Conservation (phyloP, 2,888 invertebrate species). For the Cephus spinipes region DNA sequence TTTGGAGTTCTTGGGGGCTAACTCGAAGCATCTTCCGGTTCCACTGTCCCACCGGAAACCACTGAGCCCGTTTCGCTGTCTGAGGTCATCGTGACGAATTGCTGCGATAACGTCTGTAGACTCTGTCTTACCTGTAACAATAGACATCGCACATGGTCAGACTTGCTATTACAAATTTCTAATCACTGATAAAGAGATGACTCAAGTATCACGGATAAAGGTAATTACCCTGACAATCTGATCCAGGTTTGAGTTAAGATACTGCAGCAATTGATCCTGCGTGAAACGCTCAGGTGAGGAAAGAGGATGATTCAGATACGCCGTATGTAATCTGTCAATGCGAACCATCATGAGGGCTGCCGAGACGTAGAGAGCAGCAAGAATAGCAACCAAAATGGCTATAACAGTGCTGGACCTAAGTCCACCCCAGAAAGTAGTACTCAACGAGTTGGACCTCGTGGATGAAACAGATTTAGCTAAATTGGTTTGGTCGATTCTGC, state of each 20-base stretch:
- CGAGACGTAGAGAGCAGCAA: constrained; percentile 59
- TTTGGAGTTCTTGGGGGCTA: constrained; percentile 48
- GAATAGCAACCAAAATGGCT: constrained; percentile 53
- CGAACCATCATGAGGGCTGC: constrained; percentile 62
- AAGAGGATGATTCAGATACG: constrained; percentile 60
- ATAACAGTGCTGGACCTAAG: constrained; percentile 53
- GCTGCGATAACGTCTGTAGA: constrained; percentile 81
- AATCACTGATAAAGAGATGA: not conserved
- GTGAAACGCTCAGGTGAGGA: constrained; percentile 60
- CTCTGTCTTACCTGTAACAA: constrained; percentile 80
- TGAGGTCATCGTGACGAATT: constrained; percentile 55
- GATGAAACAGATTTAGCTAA: constrained; percentile 24
- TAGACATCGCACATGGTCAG: not conserved
- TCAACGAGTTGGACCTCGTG: not conserved
- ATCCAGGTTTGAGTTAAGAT: constrained; percentile 80
- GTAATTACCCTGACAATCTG: constrained; percentile 81
- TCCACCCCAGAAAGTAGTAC: constrained; percentile 23
- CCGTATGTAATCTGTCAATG: constrained; percentile 59
- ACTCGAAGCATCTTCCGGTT: constrained; percentile 59
- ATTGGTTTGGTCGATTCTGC: constrained; percentile 43
- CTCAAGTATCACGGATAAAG: not conserved
- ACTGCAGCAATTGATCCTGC: constrained; percentile 57
- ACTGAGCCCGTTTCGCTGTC: constrained; percentile 40
- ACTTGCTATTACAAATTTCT: constrained; percentile 21
- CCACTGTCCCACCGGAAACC: constrained; percentile 42